Percentiles rank a stretch among this genome's conserved stretches.
phyloP scores from a whole-genome alignment of 1,140 invertebrate genomes.

The Dendrolimus punctatus region DNA sequence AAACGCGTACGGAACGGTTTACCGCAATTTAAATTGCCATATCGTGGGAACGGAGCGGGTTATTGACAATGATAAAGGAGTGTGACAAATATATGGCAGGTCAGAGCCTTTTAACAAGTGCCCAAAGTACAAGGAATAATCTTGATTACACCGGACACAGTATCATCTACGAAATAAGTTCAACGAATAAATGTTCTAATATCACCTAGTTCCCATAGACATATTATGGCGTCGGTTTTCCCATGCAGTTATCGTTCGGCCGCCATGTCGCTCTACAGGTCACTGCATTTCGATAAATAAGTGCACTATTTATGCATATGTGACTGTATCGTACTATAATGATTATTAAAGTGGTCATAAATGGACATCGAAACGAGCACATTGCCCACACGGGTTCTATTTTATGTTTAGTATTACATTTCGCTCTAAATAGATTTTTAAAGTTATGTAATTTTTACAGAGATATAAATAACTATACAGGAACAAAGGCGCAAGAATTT shows the following conservation, averaged over 20 bases:
- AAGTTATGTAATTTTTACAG: too few species aligned
- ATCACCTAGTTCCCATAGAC: conserved; percentile 44
- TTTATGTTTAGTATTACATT: too few species aligned
- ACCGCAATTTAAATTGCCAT: conserved; percentile 21
- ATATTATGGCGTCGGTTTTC: conserved; percentile 36
- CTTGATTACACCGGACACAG: conserved; percentile 17
- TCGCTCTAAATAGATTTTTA: too few species aligned
- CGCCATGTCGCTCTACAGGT: conserved; percentile 36
- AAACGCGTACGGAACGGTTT: conserved; percentile 15
- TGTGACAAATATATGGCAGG: conserved; percentile 19
- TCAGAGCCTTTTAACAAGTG: conserved; percentile 8
- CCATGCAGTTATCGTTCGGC: conserved; percentile 39
- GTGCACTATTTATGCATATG: conserved; percentile 18
- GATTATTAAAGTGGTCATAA: conserved; percentile 8
- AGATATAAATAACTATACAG: too few species aligned
- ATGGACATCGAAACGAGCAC: conserved; percentile 7
- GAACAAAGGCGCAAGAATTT: too few species aligned
- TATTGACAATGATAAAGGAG: conserved; percentile 22
- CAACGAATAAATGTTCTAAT: conserved; percentile 12
- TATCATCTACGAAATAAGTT: conserved; percentile 10
- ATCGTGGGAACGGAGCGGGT: conserved; percentile 19
- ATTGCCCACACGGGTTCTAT: not conserved
- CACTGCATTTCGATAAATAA: conserved; percentile 41
- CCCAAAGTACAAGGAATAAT: conserved; percentile 8
- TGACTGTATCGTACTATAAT: conserved; percentile 14